Evolutionary conservation across 2,888 invertebrate species (phyloP).

Genomic region (Halocaridina rubra): DNA sequence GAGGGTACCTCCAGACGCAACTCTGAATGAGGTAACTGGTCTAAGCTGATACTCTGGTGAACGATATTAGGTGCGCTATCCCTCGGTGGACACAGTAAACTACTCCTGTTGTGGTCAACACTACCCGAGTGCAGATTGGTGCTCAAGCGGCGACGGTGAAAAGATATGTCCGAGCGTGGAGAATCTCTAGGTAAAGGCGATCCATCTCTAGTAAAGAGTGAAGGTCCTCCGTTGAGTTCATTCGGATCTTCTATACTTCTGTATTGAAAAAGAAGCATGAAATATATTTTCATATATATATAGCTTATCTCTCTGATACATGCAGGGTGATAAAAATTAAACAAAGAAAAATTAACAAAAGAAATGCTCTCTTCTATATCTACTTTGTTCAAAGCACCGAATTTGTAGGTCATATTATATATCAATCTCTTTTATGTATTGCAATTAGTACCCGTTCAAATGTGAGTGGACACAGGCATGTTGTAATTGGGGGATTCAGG

Average conservation of each 20-base stretch:
- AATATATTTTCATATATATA: too few species aligned
- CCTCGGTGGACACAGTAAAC: constrained; percentile 54
- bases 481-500: too few species aligned
- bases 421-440: too few species aligned
- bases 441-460: too few species aligned
- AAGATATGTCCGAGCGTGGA: constrained; percentile 34
- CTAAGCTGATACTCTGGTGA: constrained; percentile 53
- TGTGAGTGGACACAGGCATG: too few species aligned
- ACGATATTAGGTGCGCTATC: constrained; percentile 15
- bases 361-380: too few species aligned
- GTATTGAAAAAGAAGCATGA: too few species aligned
- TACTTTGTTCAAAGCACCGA: too few species aligned
- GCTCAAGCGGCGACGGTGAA: constrained; percentile 38
- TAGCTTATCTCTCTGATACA: too few species aligned
- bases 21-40: constrained; percentile 38
- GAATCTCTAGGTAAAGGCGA: constrained; percentile 15
- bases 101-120: constrained; percentile 48
- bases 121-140: constrained; percentile 45
- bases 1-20: constrained; percentile 36
- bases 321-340: too few species aligned
- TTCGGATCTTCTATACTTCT: constrained; percentile 35
- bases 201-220: background rate
- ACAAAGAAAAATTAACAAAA: too few species aligned
- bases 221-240: constrained; percentile 9
- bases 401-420: too few species aligned